Conservation (phyloP, 1,140 invertebrate species). For the Drosophila kurseongensis region DNA sequence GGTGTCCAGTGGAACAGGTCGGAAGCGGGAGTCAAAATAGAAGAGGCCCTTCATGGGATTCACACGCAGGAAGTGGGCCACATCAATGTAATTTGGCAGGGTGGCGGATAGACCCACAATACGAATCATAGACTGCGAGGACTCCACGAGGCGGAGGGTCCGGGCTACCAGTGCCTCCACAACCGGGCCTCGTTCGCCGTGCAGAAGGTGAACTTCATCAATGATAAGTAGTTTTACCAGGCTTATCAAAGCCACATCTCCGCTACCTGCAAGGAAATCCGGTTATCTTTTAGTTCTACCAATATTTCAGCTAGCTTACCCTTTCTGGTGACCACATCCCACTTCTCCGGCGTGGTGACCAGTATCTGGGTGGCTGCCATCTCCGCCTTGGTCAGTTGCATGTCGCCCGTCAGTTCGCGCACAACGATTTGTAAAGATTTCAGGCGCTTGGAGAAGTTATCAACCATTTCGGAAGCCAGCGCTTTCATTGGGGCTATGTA, state of each 20-base stretch:
- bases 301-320: conserved; percentile 79
- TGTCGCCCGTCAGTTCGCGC: conserved; percentile 98
- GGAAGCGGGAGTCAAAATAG: conserved; percentile 98
- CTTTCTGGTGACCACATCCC: conserved; percentile 99
- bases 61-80: conserved; percentile 96
- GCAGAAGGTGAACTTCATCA: conserved; percentile 99
- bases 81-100: conserved; percentile 98
- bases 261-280: conserved; percentile 82
- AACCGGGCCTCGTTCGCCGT: conserved; percentile 98
- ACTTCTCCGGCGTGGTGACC: conserved; percentile 99
- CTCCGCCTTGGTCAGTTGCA: conserved; percentile 97
- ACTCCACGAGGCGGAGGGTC: conserved; percentile 97
- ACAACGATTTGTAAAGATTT: conserved; percentile 89
- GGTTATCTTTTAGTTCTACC: neutral
- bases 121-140: conserved; percentile 97
- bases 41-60: conserved; percentile 97
- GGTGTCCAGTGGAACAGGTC: conserved; percentile 97
- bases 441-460: conserved; percentile 95
- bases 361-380: conserved; percentile 98
- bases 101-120: conserved; percentile 99
- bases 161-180: conserved; percentile 98
- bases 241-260: conserved; percentile 95
- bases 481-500: conserved; percentile 99
- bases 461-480: conserved; percentile 98
- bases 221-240: conserved; percentile 98